A percentile compares a stretch with the other conserved stretches of the same genome.
Conservation (phyloP, 2,888 invertebrate genomes). For the Harpalus rubripes region DNA sequence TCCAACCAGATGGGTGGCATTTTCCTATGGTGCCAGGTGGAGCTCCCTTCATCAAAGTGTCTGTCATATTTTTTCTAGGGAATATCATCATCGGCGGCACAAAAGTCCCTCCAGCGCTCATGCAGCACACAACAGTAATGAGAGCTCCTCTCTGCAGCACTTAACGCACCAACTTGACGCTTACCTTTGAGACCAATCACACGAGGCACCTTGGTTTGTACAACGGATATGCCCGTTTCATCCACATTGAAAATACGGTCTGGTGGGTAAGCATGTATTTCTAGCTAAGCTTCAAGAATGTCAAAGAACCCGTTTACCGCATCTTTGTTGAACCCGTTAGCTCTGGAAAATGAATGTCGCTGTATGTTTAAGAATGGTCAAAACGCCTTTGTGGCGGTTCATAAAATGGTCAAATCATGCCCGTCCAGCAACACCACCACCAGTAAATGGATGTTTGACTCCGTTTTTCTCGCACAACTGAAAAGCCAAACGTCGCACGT, state of each 20-base stretch:
- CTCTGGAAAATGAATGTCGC: slow-evolving; percentile 16
- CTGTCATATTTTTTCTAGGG: slow-evolving; percentile 27
- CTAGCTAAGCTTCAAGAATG: slow-evolving; percentile 22
- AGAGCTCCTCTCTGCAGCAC: slow-evolving; percentile 49
- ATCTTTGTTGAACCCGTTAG: slow-evolving; percentile 48
- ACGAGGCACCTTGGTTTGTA: too few relatives aligned
- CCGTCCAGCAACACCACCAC: too few relatives aligned
- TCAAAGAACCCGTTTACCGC: slow-evolving; percentile 47
- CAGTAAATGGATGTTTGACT: too few relatives aligned
- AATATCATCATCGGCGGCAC: slow-evolving; percentile 62
- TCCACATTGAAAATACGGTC: too few relatives aligned
- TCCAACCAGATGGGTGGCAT: slow-evolving; percentile 65
- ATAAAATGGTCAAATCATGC: too few relatives aligned
- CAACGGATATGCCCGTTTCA: too few relatives aligned
- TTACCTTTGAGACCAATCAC: too few relatives aligned
- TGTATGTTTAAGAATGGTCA: too few relatives aligned
- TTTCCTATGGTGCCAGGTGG: slow-evolving; percentile 5
- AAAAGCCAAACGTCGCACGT: too few relatives aligned
- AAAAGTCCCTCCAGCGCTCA: slow-evolving; percentile 55
- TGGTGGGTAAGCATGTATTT: background rate
- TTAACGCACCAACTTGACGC: background rate
- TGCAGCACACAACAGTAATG: slow-evolving; percentile 38
- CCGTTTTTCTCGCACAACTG: too few relatives aligned
- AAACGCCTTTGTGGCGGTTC: too few relatives aligned
- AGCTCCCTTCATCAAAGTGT: too few relatives aligned